Evolutionary conservation across 2,113 vertebrate genomes (phyloP), one percentile per base, ranked within the genome.

Genomic region (Corythornis vintsioides): DNA sequence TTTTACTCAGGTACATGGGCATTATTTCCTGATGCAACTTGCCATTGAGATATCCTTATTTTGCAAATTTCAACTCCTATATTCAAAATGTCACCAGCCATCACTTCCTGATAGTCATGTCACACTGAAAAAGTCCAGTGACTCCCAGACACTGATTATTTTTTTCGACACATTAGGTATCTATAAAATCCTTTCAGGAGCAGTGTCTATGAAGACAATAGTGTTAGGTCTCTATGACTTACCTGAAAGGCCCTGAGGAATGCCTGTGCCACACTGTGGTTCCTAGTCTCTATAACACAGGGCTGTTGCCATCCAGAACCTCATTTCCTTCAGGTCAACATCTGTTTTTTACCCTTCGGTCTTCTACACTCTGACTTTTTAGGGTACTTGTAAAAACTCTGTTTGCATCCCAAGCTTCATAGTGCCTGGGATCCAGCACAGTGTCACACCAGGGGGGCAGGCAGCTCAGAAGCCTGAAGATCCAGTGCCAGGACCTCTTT

Each of bases 51-150:
- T 86, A 70, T 15, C 56, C 57, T 86, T 77, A 48, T 45, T 89
- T 60, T 90, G 53, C 48, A 90, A 65, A 84, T 81, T 94, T 93
- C 61, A 64, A 13, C 81, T 90, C 61, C 48, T 76, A 72, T 25
- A 61, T 76, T 94, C 70, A 69, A 88, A 96, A 96, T 94, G 93
- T 92, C 93, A 94, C 25, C 66, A 87, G 70, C 71, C 83, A 96
- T 93, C 88, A 90, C 80, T 93, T 86, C 69, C 70, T 7, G 9
- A 75, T 45, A 92, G 88, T 63, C 80, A 76, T 47, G 42, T 93
- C 92, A 96, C 55, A 66, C 63, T 90, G 89, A 92, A 92, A 93
- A 96, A 95, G 89, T 95, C 86, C 93, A 95, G 16, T 84, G 90
- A 96, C 70, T 96, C 70, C 77, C 50, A 96, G 86, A 93, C 86